Evolutionary conservation across 2,113 vertebrate species (phyloP).

Genomic region (Coregonus clupeaformis): DNA sequence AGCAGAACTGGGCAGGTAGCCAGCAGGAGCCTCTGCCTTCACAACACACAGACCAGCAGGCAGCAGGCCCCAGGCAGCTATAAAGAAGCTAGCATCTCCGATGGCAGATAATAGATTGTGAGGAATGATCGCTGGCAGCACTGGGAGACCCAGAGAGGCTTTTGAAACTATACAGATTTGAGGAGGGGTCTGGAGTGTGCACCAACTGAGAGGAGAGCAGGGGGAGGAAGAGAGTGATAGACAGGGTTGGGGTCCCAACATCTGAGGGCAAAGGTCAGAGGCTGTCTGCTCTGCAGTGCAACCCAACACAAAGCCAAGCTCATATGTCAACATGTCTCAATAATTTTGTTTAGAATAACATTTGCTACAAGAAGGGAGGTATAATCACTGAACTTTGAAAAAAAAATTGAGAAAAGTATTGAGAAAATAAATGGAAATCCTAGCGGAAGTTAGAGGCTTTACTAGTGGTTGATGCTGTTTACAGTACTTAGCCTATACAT

Average conservation of each 20-base stretch:
- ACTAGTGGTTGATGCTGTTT: too few relatives aligned
- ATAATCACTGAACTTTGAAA: neutral
- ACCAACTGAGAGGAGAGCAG: slow-evolving; percentile 5
- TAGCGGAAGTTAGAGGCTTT: too few relatives aligned
- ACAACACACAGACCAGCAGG: neutral
- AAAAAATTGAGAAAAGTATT: too few relatives aligned
- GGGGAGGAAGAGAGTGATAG: neutral
- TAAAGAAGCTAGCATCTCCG: too few relatives aligned
- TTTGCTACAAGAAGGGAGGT: neutral
- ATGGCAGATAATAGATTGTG: slow-evolving; percentile 42
- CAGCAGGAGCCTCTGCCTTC: neutral
- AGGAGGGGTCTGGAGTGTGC: slow-evolving; percentile 35
- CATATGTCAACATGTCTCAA: neutral
- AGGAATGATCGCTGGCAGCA: slow-evolving; percentile 52
- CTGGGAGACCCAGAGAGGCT: neutral
- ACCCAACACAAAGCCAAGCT: neutral
- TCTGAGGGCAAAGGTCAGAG: neutral
- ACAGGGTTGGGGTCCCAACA: neutral
- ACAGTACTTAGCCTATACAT: too few relatives aligned
- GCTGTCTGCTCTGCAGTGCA: neutral
- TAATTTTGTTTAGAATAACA: neutral
- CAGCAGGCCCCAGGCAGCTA: too few relatives aligned
- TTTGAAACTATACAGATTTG: slow-evolving; percentile 25
- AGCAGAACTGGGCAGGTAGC: slow-evolving; percentile 48
- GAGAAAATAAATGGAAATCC: neutral